A percentile compares a stretch with the other conserved stretches of the same genome.
phyloP scores from a whole-genome alignment of 2,113 vertebrate species.

The Typhlomys cinereus region DNA sequence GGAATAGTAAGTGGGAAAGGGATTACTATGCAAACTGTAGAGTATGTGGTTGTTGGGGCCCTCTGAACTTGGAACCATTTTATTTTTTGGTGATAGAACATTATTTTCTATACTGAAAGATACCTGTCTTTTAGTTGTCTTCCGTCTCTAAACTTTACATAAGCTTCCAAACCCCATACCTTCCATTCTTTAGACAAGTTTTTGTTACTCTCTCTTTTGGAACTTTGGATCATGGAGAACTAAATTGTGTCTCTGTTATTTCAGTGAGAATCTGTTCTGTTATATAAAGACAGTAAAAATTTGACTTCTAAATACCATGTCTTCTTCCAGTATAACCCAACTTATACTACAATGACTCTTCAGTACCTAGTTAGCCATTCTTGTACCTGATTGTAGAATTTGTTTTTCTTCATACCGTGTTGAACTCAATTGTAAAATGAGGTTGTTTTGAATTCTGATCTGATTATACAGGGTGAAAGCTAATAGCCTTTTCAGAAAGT shows the following conservation, averaged over 20 bases:
- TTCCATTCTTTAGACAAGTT: constrained; percentile 40
- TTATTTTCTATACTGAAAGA: constrained; percentile 27
- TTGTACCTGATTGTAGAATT: constrained; percentile 56
- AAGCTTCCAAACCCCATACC: constrained; percentile 2
- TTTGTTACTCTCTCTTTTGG: constrained; percentile 31
- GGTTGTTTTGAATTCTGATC: constrained; percentile 52
- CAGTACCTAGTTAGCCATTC: constrained; percentile 18
- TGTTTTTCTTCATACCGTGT: constrained; percentile 62
- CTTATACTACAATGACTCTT: neutral
- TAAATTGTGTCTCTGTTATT: constrained; percentile 37
- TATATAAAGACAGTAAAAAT: constrained; percentile 35
- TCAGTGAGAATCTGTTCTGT: constrained; percentile 8
- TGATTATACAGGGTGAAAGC: constrained; percentile 28
- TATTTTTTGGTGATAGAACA: constrained; percentile 37
- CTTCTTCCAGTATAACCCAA: constrained; percentile 37
- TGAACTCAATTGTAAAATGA: constrained; percentile 53
- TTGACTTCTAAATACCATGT: constrained; percentile 27
- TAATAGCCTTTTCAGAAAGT: neutral
- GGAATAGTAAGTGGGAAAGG: constrained; percentile 57
- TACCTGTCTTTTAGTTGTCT: constrained; percentile 37
- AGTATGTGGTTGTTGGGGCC: constrained; percentile 12
- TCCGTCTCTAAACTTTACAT: constrained; percentile 22
- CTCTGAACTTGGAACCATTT: constrained; percentile 47
- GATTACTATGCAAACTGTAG: constrained; percentile 13
- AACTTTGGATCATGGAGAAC: constrained; percentile 25